These are phyloP conservation scores for Folsomia manolachei DNA, from an alignment of 2,888 invertebrate species.

Conservation along the genomic window DNA sequence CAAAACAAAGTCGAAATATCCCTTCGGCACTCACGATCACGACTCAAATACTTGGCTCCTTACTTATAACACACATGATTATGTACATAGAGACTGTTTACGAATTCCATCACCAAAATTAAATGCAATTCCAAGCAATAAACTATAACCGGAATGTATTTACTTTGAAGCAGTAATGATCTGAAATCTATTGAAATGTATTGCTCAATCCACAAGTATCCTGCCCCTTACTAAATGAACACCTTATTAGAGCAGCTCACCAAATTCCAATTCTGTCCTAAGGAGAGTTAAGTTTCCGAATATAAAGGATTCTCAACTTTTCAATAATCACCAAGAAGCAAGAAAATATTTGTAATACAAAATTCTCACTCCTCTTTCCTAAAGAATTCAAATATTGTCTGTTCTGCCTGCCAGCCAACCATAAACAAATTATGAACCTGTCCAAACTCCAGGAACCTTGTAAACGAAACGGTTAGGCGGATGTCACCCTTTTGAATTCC, in stretches of 20 bases:
- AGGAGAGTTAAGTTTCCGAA: background rate
- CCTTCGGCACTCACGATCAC: constrained; percentile 34
- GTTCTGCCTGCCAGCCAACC: constrained; percentile 16
- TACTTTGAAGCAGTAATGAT: too few relatives aligned
- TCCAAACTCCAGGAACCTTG: constrained; percentile 1
- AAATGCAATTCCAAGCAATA: background rate
- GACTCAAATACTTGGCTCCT: constrained; percentile 29
- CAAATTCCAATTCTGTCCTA: background rate
- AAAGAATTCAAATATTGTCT: too few relatives aligned
- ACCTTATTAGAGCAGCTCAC: background rate
- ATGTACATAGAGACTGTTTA: background rate
- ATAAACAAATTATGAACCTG: constrained; percentile 22
- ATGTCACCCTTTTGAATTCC: too few relatives aligned
- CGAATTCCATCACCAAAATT: background rate
- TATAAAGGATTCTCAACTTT: background rate
- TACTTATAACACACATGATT: background rate
- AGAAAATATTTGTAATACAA: too few relatives aligned
- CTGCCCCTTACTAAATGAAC: background rate
- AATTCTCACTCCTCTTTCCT: too few relatives aligned
- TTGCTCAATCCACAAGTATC: too few relatives aligned
- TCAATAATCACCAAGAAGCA: background rate
- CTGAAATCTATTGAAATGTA: too few relatives aligned
- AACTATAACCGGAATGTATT: background rate
- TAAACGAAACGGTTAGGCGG: constrained; percentile 17
- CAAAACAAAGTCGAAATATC: constrained; percentile 27